Evolutionary conservation across 1,140 invertebrate genomes (phyloP), one percentile per base, ranked within the genome.

Genomic region (Tetragonula clypearis): DNA sequence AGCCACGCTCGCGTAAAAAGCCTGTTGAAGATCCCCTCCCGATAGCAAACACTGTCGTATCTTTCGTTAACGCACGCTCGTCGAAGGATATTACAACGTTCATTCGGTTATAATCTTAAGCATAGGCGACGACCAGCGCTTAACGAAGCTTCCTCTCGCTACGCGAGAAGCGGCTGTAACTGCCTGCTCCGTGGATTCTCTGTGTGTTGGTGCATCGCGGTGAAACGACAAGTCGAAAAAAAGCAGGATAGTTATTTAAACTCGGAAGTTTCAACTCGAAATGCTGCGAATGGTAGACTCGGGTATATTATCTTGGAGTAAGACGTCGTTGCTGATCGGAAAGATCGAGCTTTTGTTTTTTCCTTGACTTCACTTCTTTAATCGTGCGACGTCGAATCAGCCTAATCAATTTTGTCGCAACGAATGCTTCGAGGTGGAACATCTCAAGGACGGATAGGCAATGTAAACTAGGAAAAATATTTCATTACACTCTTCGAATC

Each of bases 81-180:
- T 68, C 65, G 65, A 68, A 68, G 26, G 26, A 68, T 68, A 68
- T 68, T 68, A 68, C 19, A 68, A 30, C 66, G 66, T 68, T 68
- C 65, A 26, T 35, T 11, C 26, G 66, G 15, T 30, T 68, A 21
- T 68, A 21, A 68, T 68, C 66, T 68, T 68, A 19, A 68, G 66
- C 66, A 19, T 68, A 21, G 66, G 17, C 66, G 66, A 35, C 66
- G 66, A 30, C 26, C 26, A 0, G 65, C 66, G 66, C 26, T 35
- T 68, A 68, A 68, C 66, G 26, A 68, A 68, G 26, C 66, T 68
- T 35, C 66, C 30, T 68, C 30, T 68, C 66, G 26, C 26, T 68
- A 30, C 26, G 26, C 66, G 66, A 68, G 66, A 3, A 68, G 66
- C 6, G 26, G 30, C 17, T 68, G 66, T 35, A 68, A 68, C 66